A percentile compares a stretch with the other conserved stretches of the same genome.
phyloP scores from a whole-genome alignment of 1,140 invertebrate species.

The Brachionus calyciflorus region DNA sequence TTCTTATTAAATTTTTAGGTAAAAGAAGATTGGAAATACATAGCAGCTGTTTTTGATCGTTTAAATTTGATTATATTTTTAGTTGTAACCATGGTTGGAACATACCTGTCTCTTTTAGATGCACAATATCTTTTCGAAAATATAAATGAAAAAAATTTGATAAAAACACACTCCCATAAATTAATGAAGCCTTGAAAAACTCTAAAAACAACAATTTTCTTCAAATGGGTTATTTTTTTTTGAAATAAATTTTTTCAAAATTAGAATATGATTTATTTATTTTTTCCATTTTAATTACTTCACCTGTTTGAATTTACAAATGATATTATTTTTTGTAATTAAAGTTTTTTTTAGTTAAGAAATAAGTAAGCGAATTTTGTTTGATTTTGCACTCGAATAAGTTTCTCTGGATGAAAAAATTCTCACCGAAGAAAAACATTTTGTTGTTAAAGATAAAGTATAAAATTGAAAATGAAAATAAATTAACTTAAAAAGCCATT shows the following conservation, averaged over 20 bases:
- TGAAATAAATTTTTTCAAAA: background rate
- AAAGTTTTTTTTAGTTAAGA: too few relatives aligned
- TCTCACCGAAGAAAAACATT: too few relatives aligned
- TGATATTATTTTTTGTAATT: too few relatives aligned
- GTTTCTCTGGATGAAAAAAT: too few relatives aligned
- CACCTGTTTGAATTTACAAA: too few relatives aligned
- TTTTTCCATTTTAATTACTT: too few relatives aligned
- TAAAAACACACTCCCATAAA: constrained; percentile 21
- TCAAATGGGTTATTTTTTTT: background rate
- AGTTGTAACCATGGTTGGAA: constrained; percentile 59
- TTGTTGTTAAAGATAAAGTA: too few relatives aligned
- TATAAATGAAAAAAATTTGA: background rate
- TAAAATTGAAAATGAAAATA: too few relatives aligned
- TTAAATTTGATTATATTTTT: constrained; percentile 61
- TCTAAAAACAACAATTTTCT: background rate
- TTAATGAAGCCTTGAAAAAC: constrained; percentile 13
- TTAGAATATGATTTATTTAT: too few relatives aligned
- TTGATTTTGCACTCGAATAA: too few relatives aligned
- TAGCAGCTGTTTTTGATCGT: constrained; percentile 60
- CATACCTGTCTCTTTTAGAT: constrained; percentile 47
- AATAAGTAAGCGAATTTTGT: too few relatives aligned
- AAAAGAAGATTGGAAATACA: constrained; percentile 61
- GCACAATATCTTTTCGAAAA: constrained; percentile 31
- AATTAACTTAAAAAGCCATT: too few relatives aligned
- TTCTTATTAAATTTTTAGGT: constrained; percentile 52